Evolutionary conservation across 2,113 vertebrate species (phyloP).

Genomic region (Ondatra zibethicus): DNA sequence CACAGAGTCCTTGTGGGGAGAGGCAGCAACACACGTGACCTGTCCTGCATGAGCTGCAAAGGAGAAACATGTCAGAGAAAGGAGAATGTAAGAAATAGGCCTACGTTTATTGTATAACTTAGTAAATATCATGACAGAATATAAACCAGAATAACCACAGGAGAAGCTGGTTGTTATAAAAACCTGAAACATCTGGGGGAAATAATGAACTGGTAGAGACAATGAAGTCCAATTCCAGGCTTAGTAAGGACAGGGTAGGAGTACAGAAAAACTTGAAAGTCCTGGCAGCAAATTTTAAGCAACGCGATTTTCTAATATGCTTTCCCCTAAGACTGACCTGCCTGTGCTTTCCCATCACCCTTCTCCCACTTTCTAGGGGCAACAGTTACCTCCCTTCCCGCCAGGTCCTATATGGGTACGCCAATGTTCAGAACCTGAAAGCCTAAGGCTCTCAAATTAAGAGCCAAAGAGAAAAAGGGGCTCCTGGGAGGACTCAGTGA

Average conservation of each 20-base stretch:
- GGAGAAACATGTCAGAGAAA: constrained; percentile 45
- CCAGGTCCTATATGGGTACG: background rate
- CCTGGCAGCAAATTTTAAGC: background rate
- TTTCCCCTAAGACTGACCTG: background rate
- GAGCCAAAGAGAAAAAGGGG: background rate
- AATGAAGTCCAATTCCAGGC: background rate
- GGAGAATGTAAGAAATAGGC: background rate
- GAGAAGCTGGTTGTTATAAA: background rate
- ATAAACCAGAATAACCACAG: background rate
- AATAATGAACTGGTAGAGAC: constrained; percentile 11
- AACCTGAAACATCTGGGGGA: background rate
- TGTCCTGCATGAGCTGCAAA: constrained; percentile 91
- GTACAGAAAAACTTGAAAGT: background rate
- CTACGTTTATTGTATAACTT: background rate
- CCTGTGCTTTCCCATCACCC: background rate
- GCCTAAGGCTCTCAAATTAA: background rate
- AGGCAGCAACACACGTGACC: constrained; percentile 92
- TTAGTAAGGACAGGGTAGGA: background rate
- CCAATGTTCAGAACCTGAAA: background rate
- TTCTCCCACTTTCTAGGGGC: background rate
- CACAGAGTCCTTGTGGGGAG: constrained; percentile 92
- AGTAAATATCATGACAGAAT: background rate
- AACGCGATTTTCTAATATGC: background rate
- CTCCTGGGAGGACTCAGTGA: background rate
- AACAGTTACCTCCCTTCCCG: background rate